Percentiles rank a stretch among this genome's conserved stretches.
These are phyloP conservation scores for Micronycteris hirsuta DNA, from an alignment of 2,113 vertebrate genomes.

Conservation along the genomic window DNA sequence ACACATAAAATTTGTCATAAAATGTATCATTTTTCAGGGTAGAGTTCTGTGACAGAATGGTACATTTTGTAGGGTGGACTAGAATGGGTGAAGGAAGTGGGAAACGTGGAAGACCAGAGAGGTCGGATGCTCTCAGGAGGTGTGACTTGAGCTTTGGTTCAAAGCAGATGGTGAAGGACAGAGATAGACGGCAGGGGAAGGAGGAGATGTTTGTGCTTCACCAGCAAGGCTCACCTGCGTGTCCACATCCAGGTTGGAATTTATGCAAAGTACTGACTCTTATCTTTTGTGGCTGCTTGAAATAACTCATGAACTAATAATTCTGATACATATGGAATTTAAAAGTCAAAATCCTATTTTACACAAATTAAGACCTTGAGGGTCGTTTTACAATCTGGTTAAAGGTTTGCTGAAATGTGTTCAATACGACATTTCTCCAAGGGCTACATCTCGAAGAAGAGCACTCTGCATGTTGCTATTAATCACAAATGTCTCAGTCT, in stretches of 20 bases:
- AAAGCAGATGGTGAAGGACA: not conserved
- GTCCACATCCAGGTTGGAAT: not conserved
- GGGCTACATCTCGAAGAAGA: not conserved
- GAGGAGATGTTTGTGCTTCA: not conserved
- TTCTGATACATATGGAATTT: not conserved
- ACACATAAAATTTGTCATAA: not conserved
- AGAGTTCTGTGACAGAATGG: not conserved
- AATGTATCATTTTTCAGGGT: not conserved
- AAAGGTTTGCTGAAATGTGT: not conserved
- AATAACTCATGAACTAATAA: not conserved
- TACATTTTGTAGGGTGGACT: not conserved
- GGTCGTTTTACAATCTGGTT: not conserved
- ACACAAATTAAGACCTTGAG: conserved; percentile 11
- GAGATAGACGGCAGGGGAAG: not conserved
- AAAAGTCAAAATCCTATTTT: conserved; percentile 12
- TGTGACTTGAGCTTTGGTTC: not conserved
- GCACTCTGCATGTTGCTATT: not conserved
- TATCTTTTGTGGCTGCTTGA: not conserved
- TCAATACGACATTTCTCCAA: not conserved
- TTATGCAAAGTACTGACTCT: not conserved
- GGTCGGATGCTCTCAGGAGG: not conserved
- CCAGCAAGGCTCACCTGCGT: not conserved
- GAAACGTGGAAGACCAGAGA: not conserved
- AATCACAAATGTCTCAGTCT: not conserved
- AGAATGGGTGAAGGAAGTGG: not conserved